Base-by-base conservation (phyloP, 53 echinoderm and acorn worm genomes). In the Henricia sp. region DNA sequence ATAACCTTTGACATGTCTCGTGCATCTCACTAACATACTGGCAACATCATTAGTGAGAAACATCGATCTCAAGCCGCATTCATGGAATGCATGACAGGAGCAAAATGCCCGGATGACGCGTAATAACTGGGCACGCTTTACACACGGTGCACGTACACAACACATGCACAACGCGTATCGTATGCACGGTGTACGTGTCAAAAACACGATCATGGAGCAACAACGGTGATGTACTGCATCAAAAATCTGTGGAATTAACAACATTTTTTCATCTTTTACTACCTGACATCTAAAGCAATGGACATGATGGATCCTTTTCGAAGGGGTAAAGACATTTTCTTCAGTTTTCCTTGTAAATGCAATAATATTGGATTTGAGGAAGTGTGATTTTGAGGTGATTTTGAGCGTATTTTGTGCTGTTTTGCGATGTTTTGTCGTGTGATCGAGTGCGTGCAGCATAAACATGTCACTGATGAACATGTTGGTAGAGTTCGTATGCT, bases 301-400 rank as follows among this genome's bases (percentile, higher is more conserved):
- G 80, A 80, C 64, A 80, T 48, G 63, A 80, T 80, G 80, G 80
- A 80, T 80, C 62, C 29, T 38, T 80, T 63, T 63, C 80, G 65
- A 46, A 80, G 63, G 63, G 80, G 80, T 80, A 80, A 76, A 76
- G n/a, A 73, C 26, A 35, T 10, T 71, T 48, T 50, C 23, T 10
- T 21, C 38, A n/a, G 23, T 17, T 54, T 11, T 52, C 35, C 29
- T 54, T 36, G 37, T 73, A 25, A 1, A 10, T 73, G 73, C 37
- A n/a, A n/a, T 52, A 68, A 37, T 26, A 52, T 24, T 52, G 73
- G 4, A n/a, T n/a, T n/a, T 25, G n/a, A 17, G n/a, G 59, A 44
- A 30, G 57, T 41, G 58, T 59, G 6, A 19, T 80, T 58, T 77
- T 27, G 60, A 59, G 63, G 46, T 11, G n/a, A 19, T 62, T 63